A percentile compares a stretch with the other conserved stretches of the same genome.
phyloP scores from a whole-genome alignment of 2,888 invertebrate genomes.

The Pseudanteris insignis region DNA sequence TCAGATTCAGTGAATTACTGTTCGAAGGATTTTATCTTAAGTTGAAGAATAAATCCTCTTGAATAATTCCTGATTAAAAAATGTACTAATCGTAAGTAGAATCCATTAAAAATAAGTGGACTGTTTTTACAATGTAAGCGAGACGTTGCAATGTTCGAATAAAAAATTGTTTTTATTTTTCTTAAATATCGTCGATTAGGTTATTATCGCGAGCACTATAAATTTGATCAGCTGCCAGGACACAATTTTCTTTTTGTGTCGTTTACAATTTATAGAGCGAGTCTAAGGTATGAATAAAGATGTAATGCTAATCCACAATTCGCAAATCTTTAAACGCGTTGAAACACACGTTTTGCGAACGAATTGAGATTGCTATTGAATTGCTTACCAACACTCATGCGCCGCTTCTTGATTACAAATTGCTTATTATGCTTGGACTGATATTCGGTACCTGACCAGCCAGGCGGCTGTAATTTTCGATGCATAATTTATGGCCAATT shows the following conservation, averaged over 20 bases:
- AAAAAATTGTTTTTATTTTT: too few relatives aligned
- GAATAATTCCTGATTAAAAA: too few relatives aligned
- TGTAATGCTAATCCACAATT: conserved; percentile 35
- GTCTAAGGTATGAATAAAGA: conserved; percentile 27
- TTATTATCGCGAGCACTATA: conserved; percentile 4
- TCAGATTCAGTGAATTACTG: too few relatives aligned
- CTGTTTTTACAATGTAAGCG: too few relatives aligned
- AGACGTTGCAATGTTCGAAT: too few relatives aligned
- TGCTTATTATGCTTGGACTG: conserved; percentile 62
- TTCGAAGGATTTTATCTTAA: too few relatives aligned
- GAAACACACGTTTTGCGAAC: conserved; percentile 34
- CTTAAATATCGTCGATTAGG: conserved; percentile 7
- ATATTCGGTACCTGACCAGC: conserved; percentile 47
- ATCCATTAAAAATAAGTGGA: too few relatives aligned
- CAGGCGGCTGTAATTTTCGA: conserved; percentile 63
- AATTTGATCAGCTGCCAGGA: conserved; percentile 8
- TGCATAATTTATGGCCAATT: conserved; percentile 66
- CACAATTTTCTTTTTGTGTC: conserved; percentile 12
- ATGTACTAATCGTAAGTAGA: too few relatives aligned
- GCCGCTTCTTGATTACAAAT: conserved; percentile 66
- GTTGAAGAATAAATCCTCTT: too few relatives aligned
- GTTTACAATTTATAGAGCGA: conserved; percentile 22
- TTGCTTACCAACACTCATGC: conserved; percentile 63
- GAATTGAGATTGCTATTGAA: conserved; percentile 51
- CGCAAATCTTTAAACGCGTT: conserved; percentile 29